Conservation (phyloP, 2,888 invertebrate genomes). For the Amaurobius ferox region DNA sequence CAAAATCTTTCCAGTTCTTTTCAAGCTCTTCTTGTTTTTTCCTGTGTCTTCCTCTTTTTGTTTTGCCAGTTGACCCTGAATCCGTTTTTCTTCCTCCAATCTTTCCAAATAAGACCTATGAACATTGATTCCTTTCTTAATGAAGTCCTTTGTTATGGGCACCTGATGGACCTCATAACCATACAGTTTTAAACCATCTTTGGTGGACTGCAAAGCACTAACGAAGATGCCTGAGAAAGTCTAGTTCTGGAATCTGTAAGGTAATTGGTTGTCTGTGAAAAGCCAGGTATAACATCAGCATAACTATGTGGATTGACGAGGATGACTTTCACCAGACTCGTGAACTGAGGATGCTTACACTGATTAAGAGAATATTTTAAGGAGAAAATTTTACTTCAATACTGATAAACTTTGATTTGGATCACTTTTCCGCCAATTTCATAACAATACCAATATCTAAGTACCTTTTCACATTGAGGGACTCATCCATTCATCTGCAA, state of each 20-base stretch:
- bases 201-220: not conserved
- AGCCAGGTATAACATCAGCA: not conserved
- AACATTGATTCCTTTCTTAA: not conserved
- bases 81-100: not conserved
- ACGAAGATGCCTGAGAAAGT: constrained; percentile 7
- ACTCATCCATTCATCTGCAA: too few species aligned
- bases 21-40: not conserved
- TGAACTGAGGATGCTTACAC: not conserved
- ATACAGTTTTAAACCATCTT: not conserved
- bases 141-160: not conserved
- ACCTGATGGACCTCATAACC: too few species aligned
- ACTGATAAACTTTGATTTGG: too few species aligned
- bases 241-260: not conserved
- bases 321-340: not conserved
- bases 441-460: too few species aligned
- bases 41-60: not conserved
- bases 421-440: too few species aligned
- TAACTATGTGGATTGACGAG: not conserved
- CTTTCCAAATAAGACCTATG: not conserved
- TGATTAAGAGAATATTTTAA: not conserved
- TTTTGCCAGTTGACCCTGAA: not conserved
- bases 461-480: too few species aligned
- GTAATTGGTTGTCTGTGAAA: not conserved
- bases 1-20: not conserved
- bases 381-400: too few species aligned